phyloP scores from a whole-genome alignment of 2,888 invertebrate species.

The Cremastobaeus sp. region DNA sequence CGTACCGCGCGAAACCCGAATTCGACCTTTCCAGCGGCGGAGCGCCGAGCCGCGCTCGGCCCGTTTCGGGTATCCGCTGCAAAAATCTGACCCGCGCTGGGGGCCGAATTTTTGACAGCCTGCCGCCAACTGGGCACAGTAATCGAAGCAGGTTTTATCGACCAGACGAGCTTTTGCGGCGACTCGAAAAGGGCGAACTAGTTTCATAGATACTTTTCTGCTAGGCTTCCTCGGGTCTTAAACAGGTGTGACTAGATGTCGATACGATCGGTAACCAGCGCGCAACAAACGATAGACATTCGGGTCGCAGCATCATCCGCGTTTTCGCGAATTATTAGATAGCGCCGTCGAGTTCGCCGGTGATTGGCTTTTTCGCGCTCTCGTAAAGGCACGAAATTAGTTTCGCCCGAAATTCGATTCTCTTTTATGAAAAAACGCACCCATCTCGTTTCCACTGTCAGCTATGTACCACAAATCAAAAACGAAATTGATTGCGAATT shows the following conservation, averaged over 20 bases:
- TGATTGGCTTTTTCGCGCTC: no score
- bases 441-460: conserved; percentile 51
- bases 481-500: conserved; percentile 30
- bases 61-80: background rate
- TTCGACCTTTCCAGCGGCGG: background rate
- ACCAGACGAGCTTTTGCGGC: conserved; percentile 41
- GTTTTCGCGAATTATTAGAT: no score
- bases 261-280: conserved; percentile 58
- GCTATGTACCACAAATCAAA: conserved; percentile 54
- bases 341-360: no score
- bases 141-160: conserved; percentile 39
- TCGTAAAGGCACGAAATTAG: conserved; percentile 76
- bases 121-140: conserved; percentile 20
- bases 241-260: conserved; percentile 63
- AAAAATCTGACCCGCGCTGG: background rate
- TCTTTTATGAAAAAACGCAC: conserved; percentile 52
- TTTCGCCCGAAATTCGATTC: conserved; percentile 75
- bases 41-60: background rate
- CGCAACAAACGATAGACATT: conserved; percentile 43
- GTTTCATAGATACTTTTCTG: conserved; percentile 43
- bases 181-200: conserved; percentile 51
- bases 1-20: background rate
- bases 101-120: conserved; percentile 8
- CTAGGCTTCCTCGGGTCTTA: conserved; percentile 30
- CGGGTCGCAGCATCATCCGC: no score